Evolutionary conservation across 2,113 vertebrate species (phyloP).

Genomic region (Petroica traversi): DNA sequence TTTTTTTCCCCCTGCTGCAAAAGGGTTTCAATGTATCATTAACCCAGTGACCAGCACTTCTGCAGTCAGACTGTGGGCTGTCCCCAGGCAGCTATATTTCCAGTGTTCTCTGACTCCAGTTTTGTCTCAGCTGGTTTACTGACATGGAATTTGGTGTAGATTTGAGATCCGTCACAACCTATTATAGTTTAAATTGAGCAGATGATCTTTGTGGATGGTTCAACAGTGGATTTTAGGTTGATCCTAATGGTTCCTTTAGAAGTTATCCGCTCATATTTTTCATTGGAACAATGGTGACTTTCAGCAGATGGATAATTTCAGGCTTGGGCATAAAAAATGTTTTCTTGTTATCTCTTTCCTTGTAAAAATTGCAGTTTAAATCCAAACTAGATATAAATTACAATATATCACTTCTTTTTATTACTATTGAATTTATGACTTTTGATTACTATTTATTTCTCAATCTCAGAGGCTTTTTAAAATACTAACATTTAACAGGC

Average conservation of each 20-base stretch:
- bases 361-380: neutral
- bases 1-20: neutral
- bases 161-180: neutral
- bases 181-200: neutral
- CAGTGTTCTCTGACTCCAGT: neutral
- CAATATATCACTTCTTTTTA: neutral
- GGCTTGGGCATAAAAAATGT: neutral
- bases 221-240: neutral
- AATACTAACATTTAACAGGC: neutral
- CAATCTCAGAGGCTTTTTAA: neutral
- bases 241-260: neutral
- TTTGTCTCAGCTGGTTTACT: neutral
- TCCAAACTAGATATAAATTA: neutral
- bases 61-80: neutral
- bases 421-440: too few relatives aligned
- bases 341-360: neutral
- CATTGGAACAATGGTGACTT: neutral
- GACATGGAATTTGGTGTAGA: neutral
- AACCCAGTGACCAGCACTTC: slow-evolving; percentile 42
- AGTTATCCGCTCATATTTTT: neutral
- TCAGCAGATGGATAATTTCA: neutral
- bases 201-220: neutral
- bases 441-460: neutral
- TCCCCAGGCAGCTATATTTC: neutral
- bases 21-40: slow-evolving; percentile 26